Conservation (phyloP, 2,113 vertebrate genomes). For the Crocuta crocuta region DNA sequence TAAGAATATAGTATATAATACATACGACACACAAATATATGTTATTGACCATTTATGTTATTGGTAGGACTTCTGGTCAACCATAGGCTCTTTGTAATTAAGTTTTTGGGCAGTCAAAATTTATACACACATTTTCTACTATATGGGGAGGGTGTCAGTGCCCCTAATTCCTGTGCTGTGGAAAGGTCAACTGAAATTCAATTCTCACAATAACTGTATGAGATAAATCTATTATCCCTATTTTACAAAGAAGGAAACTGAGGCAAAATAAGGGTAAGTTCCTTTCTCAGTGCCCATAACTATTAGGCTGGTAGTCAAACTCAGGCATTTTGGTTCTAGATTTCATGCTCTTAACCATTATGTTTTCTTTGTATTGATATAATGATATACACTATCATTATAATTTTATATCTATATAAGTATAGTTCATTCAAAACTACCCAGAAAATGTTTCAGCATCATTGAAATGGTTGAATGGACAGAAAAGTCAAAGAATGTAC, state of each 20-base stretch:
- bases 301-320: not conserved
- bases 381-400: not conserved
- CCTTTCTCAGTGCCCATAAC: not conserved
- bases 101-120: not conserved
- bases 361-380: conserved; percentile 1
- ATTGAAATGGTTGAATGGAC: not conserved
- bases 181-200: not conserved
- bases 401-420: not conserved
- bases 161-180: not conserved
- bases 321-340: not conserved
- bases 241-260: not conserved
- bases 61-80: not conserved
- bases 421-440: conserved; percentile 4
- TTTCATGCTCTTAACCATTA: not conserved
- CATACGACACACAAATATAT: not conserved
- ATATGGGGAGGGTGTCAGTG: not conserved
- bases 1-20: not conserved
- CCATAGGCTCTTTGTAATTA: not conserved
- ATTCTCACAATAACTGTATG: not conserved
- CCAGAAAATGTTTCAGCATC: not conserved
- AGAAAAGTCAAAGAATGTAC: not conserved
- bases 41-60: not conserved
- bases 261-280: not conserved
- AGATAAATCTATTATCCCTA: not conserved
- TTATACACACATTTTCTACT: not conserved